These are phyloP conservation scores for Thereva unica DNA, from an alignment of 2,888 invertebrate species.

Conservation along the genomic window DNA sequence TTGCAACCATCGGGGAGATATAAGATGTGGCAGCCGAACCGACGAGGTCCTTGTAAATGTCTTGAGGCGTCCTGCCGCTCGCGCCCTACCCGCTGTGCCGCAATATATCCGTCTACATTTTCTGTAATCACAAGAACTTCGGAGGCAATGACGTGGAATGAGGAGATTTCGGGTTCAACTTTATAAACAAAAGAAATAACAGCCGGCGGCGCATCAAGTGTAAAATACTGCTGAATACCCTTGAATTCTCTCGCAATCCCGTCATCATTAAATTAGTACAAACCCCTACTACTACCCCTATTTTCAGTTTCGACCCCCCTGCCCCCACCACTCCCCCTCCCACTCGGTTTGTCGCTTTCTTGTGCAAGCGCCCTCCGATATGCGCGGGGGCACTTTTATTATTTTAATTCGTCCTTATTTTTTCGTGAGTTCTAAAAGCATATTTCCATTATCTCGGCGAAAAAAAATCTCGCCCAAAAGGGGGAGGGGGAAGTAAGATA, in stretches of 20 bases:
- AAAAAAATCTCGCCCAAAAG: neutral
- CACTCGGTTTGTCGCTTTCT: too few relatives aligned
- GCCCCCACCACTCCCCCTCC: too few relatives aligned
- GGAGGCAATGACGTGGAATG: conserved; percentile 58
- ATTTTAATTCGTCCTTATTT: conserved; percentile 18
- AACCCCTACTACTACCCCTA: neutral
- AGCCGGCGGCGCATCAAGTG: conserved; percentile 34
- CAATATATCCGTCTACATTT: conserved; percentile 10
- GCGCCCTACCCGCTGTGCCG: neutral
- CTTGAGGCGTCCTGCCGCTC: neutral
- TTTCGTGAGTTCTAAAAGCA: neutral
- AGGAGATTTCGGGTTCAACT: conserved; percentile 56
- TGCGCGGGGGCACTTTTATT: conserved; percentile 17
- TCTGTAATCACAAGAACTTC: conserved; percentile 20
- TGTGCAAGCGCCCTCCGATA: conserved; percentile 1
- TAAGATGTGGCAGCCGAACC: too few relatives aligned
- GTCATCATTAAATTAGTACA: neutral
- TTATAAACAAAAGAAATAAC: conserved; percentile 44
- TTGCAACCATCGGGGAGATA: too few relatives aligned
- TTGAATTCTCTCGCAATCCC: neutral
- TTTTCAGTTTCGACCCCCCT: too few relatives aligned
- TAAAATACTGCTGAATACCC: conserved; percentile 19
- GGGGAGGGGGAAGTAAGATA: neutral
- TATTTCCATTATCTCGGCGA: neutral
- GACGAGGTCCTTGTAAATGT: neutral